These are phyloP conservation scores for Shargacucullia verbasci DNA, from an alignment of 2,888 invertebrate genomes.

Conservation along the genomic window DNA sequence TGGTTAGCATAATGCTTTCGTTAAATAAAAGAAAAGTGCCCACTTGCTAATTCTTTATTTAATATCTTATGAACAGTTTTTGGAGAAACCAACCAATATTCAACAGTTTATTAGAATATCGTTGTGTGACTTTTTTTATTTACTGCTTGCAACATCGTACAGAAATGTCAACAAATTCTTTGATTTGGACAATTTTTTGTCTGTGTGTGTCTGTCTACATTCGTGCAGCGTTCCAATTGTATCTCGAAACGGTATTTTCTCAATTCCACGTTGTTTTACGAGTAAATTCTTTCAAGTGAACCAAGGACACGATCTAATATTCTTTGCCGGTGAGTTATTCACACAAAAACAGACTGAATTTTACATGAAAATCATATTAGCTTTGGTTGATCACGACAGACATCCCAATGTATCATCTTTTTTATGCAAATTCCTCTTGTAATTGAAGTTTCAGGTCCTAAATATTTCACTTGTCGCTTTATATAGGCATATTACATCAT, in stretches of 20 bases:
- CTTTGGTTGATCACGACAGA: conserved; percentile 28
- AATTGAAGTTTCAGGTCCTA: conserved; percentile 12
- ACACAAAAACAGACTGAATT: conserved; percentile 9
- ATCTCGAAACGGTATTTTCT: conserved; percentile 46
- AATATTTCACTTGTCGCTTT: conserved; percentile 13
- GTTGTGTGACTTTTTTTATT: conserved; percentile 6
- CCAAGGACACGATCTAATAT: conserved; percentile 22
- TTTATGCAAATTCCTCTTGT: conserved; percentile 19
- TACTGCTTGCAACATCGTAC: conserved; percentile 30
- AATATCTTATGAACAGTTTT: too few relatives aligned
- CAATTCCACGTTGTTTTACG: conserved; percentile 32
- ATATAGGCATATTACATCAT: conserved; percentile 43
- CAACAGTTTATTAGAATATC: too few relatives aligned
- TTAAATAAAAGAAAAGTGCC: too few relatives aligned
- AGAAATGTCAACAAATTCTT: conserved; percentile 40
- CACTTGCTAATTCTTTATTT: too few relatives aligned
- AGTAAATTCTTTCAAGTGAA: conserved; percentile 42
- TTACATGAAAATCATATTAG: conserved; percentile 7
- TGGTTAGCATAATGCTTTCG: too few relatives aligned
- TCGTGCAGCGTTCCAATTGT: conserved; percentile 35
- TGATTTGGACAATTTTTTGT: conserved; percentile 44
- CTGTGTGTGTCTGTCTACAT: conserved; percentile 42
- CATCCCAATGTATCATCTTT: conserved; percentile 21
- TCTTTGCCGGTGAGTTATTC: conserved; percentile 50
- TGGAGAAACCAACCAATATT: too few relatives aligned